These are phyloP conservation scores for Drosophila chauvacae DNA, from an alignment of 1,140 invertebrate species.

Conservation along the genomic window DNA sequence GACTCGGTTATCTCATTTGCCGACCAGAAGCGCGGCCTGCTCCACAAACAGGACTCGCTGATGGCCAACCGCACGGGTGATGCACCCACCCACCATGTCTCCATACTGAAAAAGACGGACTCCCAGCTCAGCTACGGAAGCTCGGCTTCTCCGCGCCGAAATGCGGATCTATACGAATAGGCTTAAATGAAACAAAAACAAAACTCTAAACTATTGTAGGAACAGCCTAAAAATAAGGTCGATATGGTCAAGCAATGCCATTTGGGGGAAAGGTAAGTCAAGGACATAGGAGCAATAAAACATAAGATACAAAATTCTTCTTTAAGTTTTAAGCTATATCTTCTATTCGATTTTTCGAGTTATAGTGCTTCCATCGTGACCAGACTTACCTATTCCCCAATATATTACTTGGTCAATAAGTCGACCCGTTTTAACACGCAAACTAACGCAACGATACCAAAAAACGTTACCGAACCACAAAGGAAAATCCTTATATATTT, in stretches of 20 bases:
- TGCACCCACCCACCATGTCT: constrained; percentile 80
- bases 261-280: not conserved
- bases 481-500: constrained; percentile 38
- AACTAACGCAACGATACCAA: constrained; percentile 46
- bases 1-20: constrained; percentile 84
- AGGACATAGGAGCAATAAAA: not conserved
- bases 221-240: constrained; percentile 3
- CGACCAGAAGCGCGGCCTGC: constrained; percentile 75
- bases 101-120: constrained; percentile 83
- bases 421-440: constrained; percentile 1
- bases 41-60: constrained; percentile 82
- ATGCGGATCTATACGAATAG: constrained; percentile 78
- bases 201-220: constrained; percentile 17
- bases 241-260: not conserved
- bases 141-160: constrained; percentile 71
- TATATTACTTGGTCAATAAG: not conserved
- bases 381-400: not conserved
- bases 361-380: not conserved
- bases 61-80: constrained; percentile 75
- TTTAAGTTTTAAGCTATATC: not conserved
- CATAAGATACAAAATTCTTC: not conserved
- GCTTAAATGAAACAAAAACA: constrained; percentile 18
- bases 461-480: constrained; percentile 42
- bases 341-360: not conserved
- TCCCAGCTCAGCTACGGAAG: constrained; percentile 72